These are phyloP conservation scores for Bovichtus variegatus DNA, from an alignment of 2,797 vertebrate genomes.

Conservation along the genomic window DNA sequence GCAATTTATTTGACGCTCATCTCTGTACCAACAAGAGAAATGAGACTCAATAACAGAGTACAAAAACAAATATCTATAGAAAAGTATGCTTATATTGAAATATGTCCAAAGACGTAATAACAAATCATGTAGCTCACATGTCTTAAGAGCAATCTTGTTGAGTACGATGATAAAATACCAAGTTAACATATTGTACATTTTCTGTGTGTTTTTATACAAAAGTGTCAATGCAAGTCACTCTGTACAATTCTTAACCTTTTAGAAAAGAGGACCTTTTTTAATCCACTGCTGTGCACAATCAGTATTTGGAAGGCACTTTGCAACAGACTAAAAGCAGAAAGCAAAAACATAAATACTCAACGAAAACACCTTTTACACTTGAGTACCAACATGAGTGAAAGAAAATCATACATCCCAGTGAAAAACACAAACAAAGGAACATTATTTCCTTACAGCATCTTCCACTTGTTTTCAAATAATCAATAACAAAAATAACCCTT, in stretches of 20 bases:
- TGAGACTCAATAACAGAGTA: slow-evolving; percentile 87
- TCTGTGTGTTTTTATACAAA: slow-evolving; percentile 85
- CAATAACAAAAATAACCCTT: slow-evolving; percentile 46
- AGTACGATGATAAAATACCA: slow-evolving; percentile 85
- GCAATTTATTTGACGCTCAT: slow-evolving; percentile 85
- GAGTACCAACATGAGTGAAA: slow-evolving; percentile 69
- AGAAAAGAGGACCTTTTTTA: slow-evolving; percentile 80
- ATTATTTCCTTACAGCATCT: slow-evolving; percentile 52
- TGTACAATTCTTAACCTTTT: slow-evolving; percentile 81
- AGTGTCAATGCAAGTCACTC: slow-evolving; percentile 85
- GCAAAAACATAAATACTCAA: slow-evolving; percentile 56
- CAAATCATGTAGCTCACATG: slow-evolving; percentile 82
- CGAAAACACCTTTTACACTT: slow-evolving; percentile 50
- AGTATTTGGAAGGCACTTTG: slow-evolving; percentile 91
- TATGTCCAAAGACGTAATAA: slow-evolving; percentile 85
- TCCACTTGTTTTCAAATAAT: slow-evolving; percentile 50
- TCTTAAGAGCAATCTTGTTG: slow-evolving; percentile 80
- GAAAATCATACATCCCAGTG: slow-evolving; percentile 51
- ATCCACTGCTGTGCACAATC: slow-evolving; percentile 88
- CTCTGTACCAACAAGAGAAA: slow-evolving; percentile 86
- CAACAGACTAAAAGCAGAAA: slow-evolving; percentile 86
- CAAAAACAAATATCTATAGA: slow-evolving; percentile 91
- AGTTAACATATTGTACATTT: slow-evolving; percentile 86
- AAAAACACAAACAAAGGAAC: slow-evolving; percentile 38
- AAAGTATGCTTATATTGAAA: slow-evolving; percentile 90